phyloP scores from a whole-genome alignment of 2,888 invertebrate genomes.

The Agelastica alni region DNA sequence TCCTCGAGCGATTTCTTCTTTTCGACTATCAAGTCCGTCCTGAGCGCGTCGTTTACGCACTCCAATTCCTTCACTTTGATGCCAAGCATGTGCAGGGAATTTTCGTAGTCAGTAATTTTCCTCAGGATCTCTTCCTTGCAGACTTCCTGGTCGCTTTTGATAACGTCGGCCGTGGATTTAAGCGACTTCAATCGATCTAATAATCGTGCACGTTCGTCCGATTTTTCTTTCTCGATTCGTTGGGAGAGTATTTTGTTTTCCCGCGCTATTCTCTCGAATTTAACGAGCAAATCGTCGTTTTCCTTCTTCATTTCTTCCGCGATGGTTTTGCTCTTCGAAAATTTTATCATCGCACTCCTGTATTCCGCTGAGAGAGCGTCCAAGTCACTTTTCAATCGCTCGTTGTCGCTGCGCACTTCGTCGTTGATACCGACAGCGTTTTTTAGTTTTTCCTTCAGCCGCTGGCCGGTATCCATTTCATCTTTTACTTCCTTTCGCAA shows the following conservation, averaged over 20 bases:
- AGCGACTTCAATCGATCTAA: conserved; percentile 18
- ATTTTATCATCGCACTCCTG: too few species aligned
- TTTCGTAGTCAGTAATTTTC: conserved; percentile 20
- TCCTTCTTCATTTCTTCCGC: too few species aligned
- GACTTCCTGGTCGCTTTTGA: conserved; percentile 21
- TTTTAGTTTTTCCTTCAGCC: too few species aligned
- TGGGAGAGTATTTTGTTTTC: too few species aligned
- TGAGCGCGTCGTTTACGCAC: conserved; percentile 24
- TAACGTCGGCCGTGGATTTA: conserved; percentile 23
- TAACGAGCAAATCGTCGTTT: too few species aligned
- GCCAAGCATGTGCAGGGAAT: conserved; percentile 20
- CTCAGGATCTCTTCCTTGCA: conserved; percentile 24
- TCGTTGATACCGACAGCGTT: too few species aligned
- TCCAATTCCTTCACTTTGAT: conserved; percentile 19
- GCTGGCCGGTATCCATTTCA: background rate
- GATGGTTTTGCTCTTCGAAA: too few species aligned
- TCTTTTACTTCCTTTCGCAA: conserved; percentile 7
- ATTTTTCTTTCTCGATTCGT: conserved; percentile 18
- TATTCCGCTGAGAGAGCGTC: too few species aligned
- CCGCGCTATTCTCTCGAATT: too few species aligned
- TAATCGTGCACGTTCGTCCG: conserved; percentile 19
- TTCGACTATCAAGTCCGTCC: conserved; percentile 9
- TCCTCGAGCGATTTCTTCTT: conserved; percentile 18
- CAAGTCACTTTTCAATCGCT: too few species aligned
- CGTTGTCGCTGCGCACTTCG: too few species aligned